Conservation (phyloP, 2,888 invertebrate genomes). For the Ophonus ardosiacus region DNA sequence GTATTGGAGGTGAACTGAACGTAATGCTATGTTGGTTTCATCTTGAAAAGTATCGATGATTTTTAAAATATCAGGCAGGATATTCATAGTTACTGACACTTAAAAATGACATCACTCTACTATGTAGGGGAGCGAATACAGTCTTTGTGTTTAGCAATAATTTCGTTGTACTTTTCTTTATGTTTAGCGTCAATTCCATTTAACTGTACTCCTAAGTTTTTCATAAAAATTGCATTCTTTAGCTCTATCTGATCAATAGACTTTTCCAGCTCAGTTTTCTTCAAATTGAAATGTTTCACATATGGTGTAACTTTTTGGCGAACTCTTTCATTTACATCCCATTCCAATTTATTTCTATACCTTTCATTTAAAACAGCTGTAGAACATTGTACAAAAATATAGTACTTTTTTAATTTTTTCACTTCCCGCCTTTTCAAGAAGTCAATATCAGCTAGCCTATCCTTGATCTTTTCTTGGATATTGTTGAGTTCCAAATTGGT, state of each 20-base stretch:
- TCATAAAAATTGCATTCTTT: neutral
- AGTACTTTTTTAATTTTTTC: constrained; percentile 10
- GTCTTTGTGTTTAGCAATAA: constrained; percentile 21
- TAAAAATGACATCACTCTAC: neutral
- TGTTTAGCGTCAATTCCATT: constrained; percentile 11
- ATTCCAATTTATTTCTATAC: constrained; percentile 13
- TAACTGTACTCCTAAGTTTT: neutral
- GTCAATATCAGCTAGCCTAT: neutral
- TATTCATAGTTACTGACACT: constrained; percentile 14
- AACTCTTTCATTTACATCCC: constrained; percentile 9
- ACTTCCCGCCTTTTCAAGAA: neutral
- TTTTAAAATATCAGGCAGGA: constrained; percentile 1
- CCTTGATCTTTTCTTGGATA: neutral
- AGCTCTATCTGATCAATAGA: neutral
- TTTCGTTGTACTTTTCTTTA: constrained; percentile 45
- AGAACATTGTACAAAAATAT: neutral
- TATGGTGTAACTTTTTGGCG: neutral
- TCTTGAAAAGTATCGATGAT: neutral
- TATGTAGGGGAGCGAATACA: neutral
- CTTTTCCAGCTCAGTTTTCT: neutral
- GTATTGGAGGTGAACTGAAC: neutral
- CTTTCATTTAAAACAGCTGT: constrained; percentile 1
- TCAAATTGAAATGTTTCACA: constrained; percentile 4
- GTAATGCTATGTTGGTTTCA: neutral
- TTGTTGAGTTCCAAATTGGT: neutral